Conservation (phyloP, 1,140 invertebrate genomes). For the Agrypnia vestita region DNA sequence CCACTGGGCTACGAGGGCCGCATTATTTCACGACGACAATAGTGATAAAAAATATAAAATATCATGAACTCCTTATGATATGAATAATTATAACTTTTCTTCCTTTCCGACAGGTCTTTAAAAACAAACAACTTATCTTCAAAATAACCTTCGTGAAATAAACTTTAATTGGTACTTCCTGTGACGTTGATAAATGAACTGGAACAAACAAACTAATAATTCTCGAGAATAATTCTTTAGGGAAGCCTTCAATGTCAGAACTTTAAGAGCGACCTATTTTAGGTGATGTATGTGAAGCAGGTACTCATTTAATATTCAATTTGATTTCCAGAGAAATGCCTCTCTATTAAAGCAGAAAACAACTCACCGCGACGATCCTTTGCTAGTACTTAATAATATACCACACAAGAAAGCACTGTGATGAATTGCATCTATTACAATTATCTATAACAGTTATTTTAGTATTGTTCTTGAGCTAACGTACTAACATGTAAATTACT, state of each 20-base stretch:
- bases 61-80: not conserved
- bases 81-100: conserved; percentile 39
- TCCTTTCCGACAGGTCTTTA: conserved; percentile 21
- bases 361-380: not conserved
- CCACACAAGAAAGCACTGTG: not conserved
- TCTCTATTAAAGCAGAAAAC: not conserved
- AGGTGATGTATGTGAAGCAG: not conserved
- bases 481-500: too few relatives aligned
- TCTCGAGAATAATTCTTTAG: conserved; percentile 13
- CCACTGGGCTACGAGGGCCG: too few relatives aligned
- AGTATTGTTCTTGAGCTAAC: too few relatives aligned
- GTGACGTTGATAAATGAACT: conserved; percentile 35
- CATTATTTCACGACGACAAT: too few relatives aligned
- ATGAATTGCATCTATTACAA: too few relatives aligned
- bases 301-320: not conserved
- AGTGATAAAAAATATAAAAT: too few relatives aligned
- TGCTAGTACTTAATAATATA: not conserved
- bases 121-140: conserved; percentile 34
- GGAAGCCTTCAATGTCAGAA: conserved; percentile 29
- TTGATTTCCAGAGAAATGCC: not conserved
- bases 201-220: conserved; percentile 24
- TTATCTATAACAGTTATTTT: too few relatives aligned
- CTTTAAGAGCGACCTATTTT: conserved; percentile 1
- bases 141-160: conserved; percentile 34
- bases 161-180: conserved; percentile 34